These are phyloP conservation scores for Gymnoscelis rufifasciata DNA, from an alignment of 2,888 invertebrate genomes.

Conservation along the genomic window DNA sequence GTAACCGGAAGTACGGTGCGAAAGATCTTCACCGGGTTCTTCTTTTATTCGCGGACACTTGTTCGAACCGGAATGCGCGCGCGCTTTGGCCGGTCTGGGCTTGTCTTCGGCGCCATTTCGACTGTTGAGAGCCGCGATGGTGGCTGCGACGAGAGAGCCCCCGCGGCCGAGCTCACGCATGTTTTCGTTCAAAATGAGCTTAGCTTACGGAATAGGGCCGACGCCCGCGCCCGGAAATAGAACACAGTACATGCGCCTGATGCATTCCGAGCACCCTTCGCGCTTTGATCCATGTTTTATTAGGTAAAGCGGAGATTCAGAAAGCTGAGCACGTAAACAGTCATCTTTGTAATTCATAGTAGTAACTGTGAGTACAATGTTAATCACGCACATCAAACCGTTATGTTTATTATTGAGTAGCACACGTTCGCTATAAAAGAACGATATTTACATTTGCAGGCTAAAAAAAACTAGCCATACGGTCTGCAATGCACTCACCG, in stretches of 20 bases:
- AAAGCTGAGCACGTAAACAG: constrained; percentile 30
- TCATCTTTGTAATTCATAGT: constrained; percentile 25
- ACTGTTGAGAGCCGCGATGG: constrained; percentile 70
- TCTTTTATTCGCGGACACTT: constrained; percentile 40
- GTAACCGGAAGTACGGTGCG: constrained; percentile 57
- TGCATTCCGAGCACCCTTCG: constrained; percentile 66
- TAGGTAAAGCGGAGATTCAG: constrained; percentile 34
- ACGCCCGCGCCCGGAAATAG: constrained; percentile 75
- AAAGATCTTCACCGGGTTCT: constrained; percentile 43
- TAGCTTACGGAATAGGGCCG: constrained; percentile 65
- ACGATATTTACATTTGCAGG: constrained; percentile 28
- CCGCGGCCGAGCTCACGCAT: constrained; percentile 77
- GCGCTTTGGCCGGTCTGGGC: constrained; percentile 52
- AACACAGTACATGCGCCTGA: constrained; percentile 62
- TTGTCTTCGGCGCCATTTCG: constrained; percentile 60
- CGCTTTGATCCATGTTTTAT: constrained; percentile 59
- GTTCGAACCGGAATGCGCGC: constrained; percentile 45
- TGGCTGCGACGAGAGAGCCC: constrained; percentile 81
- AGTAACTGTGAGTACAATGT: constrained; percentile 16
- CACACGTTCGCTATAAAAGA: constrained; percentile 22
- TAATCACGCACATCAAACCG: constrained; percentile 17
- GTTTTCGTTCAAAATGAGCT: constrained; percentile 73
- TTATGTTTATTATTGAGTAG: constrained; percentile 19
- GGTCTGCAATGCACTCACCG: constrained; percentile 59
- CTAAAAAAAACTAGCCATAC: constrained; percentile 30